Percentiles rank a stretch among this genome's conserved stretches.
Evolutionary conservation across 2,797 vertebrate genomes (phyloP).

Genomic region (Smutsia gigantea): DNA sequence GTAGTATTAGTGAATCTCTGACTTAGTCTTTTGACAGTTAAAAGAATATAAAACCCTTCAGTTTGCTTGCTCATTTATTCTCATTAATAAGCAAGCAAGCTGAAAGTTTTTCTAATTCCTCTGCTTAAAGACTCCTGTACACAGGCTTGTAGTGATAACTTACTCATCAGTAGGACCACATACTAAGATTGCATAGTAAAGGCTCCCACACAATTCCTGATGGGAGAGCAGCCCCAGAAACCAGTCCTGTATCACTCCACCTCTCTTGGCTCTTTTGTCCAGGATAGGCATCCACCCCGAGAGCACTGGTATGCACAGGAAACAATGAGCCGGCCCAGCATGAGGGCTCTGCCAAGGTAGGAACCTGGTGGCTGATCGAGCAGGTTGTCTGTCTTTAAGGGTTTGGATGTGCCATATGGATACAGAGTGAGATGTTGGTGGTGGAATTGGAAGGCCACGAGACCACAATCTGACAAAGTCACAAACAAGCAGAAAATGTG

Average conservation of each 20-base stretch:
- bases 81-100: neutral
- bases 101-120: neutral
- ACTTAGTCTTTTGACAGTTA: neutral
- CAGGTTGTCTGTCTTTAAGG: fast-evolving
- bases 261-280: fast-evolving
- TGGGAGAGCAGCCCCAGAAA: neutral
- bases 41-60: neutral
- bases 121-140: too few relatives aligned
- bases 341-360: too few relatives aligned
- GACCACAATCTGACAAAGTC: fast-evolving
- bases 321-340: too few relatives aligned
- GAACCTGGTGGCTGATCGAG: fast-evolving
- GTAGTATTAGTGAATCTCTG: neutral
- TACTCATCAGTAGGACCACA: fast-evolving
- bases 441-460: too few relatives aligned
- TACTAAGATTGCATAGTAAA: fast-evolving
- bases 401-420: neutral
- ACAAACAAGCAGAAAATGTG: fast-evolving
- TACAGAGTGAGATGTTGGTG: fast-evolving
- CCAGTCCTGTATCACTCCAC: fast-evolving
- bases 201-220: fast-evolving
- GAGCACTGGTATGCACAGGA: fast-evolving
- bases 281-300: neutral
- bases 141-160: fast-evolving
- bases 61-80: neutral